These are phyloP conservation scores for Habroteleia sp. DNA, from an alignment of 2,888 invertebrate genomes.

Conservation along the genomic window DNA sequence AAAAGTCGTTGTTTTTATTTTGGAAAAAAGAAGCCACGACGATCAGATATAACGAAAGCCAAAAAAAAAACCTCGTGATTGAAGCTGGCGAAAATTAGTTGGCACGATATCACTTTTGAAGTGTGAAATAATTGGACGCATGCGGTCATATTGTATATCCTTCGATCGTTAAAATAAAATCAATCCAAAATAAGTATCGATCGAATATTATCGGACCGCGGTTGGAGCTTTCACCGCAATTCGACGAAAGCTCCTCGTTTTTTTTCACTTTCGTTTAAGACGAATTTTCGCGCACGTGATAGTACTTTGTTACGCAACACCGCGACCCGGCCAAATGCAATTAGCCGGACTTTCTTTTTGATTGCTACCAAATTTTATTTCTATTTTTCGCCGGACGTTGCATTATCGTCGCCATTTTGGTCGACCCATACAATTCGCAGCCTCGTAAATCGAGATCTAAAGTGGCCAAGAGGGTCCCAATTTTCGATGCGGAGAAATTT, in stretches of 20 bases:
- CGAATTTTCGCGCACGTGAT: conserved; percentile 55
- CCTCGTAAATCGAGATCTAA: conserved; percentile 38
- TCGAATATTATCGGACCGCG: conserved; percentile 34
- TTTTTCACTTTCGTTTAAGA: conserved; percentile 44
- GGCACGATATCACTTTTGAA: too few relatives aligned
- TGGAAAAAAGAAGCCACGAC: too few relatives aligned
- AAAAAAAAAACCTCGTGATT: too few relatives aligned
- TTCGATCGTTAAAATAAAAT: too few relatives aligned
- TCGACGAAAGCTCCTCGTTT: conserved; percentile 41
- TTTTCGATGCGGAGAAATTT: conserved; percentile 53
- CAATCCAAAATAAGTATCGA: too few relatives aligned
- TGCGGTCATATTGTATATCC: too few relatives aligned
- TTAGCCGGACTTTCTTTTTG: conserved; percentile 56
- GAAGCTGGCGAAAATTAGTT: too few relatives aligned
- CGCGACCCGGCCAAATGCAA: conserved; percentile 28
- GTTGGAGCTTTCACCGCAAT: conserved; percentile 58
- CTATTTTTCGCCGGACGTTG: conserved; percentile 45
- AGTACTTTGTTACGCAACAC: conserved; percentile 41
- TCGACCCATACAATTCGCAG: conserved; percentile 47
- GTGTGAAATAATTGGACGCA: too few relatives aligned
- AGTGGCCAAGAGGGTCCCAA: conserved; percentile 37
- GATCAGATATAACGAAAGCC: too few relatives aligned
- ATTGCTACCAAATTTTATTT: conserved; percentile 43
- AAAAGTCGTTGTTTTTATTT: too few relatives aligned
- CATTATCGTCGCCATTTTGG: conserved; percentile 60